Evolutionary conservation across 2,797 vertebrate genomes (phyloP), one percentile per base, ranked within the genome.

Genomic region (Clamator glandarius): DNA sequence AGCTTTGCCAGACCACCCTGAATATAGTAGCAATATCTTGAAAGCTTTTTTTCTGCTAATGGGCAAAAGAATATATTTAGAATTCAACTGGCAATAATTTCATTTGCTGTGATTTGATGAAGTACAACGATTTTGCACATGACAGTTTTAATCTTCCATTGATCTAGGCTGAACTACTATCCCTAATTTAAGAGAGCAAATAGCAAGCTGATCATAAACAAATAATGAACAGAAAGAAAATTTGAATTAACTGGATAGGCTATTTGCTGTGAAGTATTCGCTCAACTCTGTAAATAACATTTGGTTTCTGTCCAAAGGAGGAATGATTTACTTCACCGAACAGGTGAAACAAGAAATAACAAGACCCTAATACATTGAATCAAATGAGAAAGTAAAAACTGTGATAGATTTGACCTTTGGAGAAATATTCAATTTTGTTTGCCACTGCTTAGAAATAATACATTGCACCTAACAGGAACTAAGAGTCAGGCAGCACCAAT

Each of bases 341-440:
- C 57, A 93, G 80, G 77, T 92, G 46, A 95, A 93, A 94, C 21
- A 91, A 91, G 89, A 94, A 83, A 62, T 88, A 86, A 93, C 73
- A 93, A 95, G 80, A 77, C n/a, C 41, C 70, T 91, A 92, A 96
- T 72, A 61, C 28, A 87, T 68, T 70, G 91, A 94, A 94, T 95
- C 92, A 90, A 97, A 93, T 87, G 85, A 95, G 91, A 96, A 97
- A 96, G 97, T 94, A 96, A 96, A 91, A 96, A 42, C 87, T 41
- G 79, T 94, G 93, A 96, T 96, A 91, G 96, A 92, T 89, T 86
- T 96, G 97, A 97, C 96, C 96, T 98, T 97, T 97, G 89, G 83
- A 96, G 94, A 96, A 96, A 77, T 76, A 59, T 93, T 95, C 94
- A 79, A 81, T 95, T 85, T 93, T 96, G 81, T 96, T 96, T 96